Base-by-base conservation (phyloP, 2,888 invertebrate species). In the Epicampocera succincta region DNA sequence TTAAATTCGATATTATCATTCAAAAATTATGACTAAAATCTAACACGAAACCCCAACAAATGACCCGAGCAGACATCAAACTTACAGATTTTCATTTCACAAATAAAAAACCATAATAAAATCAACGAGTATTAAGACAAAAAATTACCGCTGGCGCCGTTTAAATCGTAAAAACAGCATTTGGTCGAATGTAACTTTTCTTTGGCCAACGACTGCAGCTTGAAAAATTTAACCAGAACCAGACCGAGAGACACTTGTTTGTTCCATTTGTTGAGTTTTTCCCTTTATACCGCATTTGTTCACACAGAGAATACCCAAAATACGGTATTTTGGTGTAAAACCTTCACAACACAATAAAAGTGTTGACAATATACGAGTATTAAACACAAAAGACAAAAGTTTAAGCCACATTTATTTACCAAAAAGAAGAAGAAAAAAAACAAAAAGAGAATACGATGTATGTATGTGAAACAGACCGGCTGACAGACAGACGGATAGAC, bases 91-190 rank as follows among this genome's bases (percentile, higher is more conserved):
- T 63, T 17, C 40, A 11, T 65, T 65, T 25, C 12, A 15, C 19
- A 15, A 44, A 44, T 11, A n/a, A 46, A 21, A 9, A 40, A 40
- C 19, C 69, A 66, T 19, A 46, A 48, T 21, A 42, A 69, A 69
- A 61, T n/a, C 29, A 52, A 15, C 13, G 11, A 74, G 71, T 56
- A 71, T 74, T 71, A 61, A 78, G 69, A n/a, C n/a, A n/a, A n/a
- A 60, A 74, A 72, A n/a, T 2, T 48, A 65, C 65, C 78, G 65
- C 71, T 82, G 82, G 82, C 82, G 82, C 82, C 82, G 75, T 60
- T 66, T 60, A 54, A 66, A 54, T 71, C 78, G 75, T 82, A 82
- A 82, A 82, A 71, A 56, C 82, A 75, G 71, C 74, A 65, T 78
- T 78, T 65, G 74, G 78, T 74, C 82, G 52, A 17, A 71, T 15